phyloP scores from a whole-genome alignment of 2,113 vertebrate species.

The Elephas maximus region DNA sequence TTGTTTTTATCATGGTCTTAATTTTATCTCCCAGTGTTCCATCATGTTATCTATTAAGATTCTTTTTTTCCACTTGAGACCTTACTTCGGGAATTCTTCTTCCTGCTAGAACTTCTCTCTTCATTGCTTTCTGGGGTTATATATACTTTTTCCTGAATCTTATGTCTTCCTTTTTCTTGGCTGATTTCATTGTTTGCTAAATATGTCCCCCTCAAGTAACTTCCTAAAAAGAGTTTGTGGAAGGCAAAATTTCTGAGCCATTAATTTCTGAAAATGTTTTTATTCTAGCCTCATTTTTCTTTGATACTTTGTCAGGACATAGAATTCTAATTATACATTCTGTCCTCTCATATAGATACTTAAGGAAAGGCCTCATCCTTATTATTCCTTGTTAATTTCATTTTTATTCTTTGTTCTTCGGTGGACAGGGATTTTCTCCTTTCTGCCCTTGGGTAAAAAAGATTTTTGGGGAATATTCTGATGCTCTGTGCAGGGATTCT shows the following conservation, averaged over 20 bases:
- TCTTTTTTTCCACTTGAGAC: not conserved
- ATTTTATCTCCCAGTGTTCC: not conserved
- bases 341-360: not conserved
- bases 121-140: constrained; percentile 4
- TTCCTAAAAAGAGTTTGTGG: constrained; percentile 46
- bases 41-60: constrained; percentile 1
- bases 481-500: not conserved
- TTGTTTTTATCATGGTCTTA: not conserved
- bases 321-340: constrained; percentile 42
- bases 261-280: constrained; percentile 59
- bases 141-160: not conserved
- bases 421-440: not conserved
- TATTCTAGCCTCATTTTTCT: not conserved
- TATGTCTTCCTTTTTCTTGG: constrained; percentile 32
- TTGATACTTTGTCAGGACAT: constrained; percentile 5
- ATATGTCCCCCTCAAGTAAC: constrained; percentile 36
- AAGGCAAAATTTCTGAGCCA: constrained; percentile 11
- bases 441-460: not conserved
- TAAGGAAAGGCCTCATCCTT: not conserved
- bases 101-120: constrained; percentile 39
- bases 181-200: constrained; percentile 47
- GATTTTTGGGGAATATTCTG: not conserved
- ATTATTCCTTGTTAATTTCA: not conserved
- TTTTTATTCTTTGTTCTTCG: not conserved
- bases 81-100: constrained; percentile 29